Percentiles rank a stretch among this genome's conserved stretches.
Conservation (phyloP, 2,888 invertebrate species). For the Sesamia inferens region DNA sequence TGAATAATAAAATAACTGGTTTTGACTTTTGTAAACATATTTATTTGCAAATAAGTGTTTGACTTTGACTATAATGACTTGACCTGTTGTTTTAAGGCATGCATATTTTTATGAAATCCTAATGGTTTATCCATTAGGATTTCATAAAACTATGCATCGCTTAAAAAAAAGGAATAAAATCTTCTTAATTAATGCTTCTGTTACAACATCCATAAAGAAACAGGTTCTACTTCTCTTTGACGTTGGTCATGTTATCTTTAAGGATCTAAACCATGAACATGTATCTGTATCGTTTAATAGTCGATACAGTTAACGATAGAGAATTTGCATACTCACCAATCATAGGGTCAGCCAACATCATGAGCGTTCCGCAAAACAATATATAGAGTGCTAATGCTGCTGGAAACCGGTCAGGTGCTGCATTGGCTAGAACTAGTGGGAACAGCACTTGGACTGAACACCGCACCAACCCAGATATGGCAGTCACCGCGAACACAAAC, state of each 20-base stretch:
- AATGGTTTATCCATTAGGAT: neutral
- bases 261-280: neutral
- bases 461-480: conserved; percentile 91
- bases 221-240: neutral
- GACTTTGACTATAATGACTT: neutral
- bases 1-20: neutral
- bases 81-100: neutral
- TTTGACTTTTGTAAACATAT: neutral
- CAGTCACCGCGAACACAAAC: conserved; percentile 90
- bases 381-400: conserved; percentile 93
- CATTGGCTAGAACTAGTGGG: conserved; percentile 92
- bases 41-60: no score
- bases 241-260: neutral
- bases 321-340: conserved; percentile 87
- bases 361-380: conserved; percentile 92
- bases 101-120: neutral
- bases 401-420: conserved; percentile 92
- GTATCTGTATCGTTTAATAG: neutral
- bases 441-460: conserved; percentile 93
- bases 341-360: conserved; percentile 92
- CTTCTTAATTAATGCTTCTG: neutral
- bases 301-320: neutral
- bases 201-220: neutral
- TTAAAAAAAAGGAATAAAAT: no score
- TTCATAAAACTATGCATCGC: neutral